Conservation (phyloP, 2,888 invertebrate species). For the Nephrocerus scutellatus region DNA sequence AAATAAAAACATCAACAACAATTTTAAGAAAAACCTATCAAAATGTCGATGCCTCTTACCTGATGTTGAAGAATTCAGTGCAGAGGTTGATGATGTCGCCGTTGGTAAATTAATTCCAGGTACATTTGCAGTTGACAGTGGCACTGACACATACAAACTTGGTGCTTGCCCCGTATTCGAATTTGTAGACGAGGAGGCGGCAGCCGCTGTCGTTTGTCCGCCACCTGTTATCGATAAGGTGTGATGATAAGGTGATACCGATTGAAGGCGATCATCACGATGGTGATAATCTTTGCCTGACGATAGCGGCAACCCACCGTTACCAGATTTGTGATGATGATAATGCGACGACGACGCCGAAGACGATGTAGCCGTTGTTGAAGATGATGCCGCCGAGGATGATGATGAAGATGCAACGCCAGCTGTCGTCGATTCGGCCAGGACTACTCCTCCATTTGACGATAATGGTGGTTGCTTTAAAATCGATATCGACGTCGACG, state of each 20-base stretch:
- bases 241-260: too few relatives aligned
- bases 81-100: slow-evolving; percentile 23
- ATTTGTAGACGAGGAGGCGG: too few relatives aligned
- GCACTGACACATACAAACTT: slow-evolving; percentile 59
- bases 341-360: slow-evolving; percentile 12
- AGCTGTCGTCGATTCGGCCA: slow-evolving; percentile 12
- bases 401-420: slow-evolving; percentile 28
- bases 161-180: slow-evolving; percentile 38
- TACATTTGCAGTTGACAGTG: slow-evolving; percentile 51
- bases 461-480: slow-evolving; percentile 11
- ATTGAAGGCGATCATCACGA: too few relatives aligned
- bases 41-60: slow-evolving; percentile 8
- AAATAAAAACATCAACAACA: too few relatives aligned
- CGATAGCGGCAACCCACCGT: background rate
- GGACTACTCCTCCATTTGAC: too few relatives aligned
- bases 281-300: background rate
- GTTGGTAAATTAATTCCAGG: slow-evolving; percentile 47
- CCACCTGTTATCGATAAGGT: slow-evolving; percentile 1
- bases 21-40: too few relatives aligned
- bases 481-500: too few relatives aligned
- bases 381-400: slow-evolving; percentile 13
- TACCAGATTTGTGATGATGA: slow-evolving; percentile 16
- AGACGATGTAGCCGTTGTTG: slow-evolving; percentile 22
- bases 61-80: too few relatives aligned
- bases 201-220: slow-evolving; percentile 6